Conservation (phyloP, 2,888 invertebrate genomes). For the Aleiodes leptofemur region DNA sequence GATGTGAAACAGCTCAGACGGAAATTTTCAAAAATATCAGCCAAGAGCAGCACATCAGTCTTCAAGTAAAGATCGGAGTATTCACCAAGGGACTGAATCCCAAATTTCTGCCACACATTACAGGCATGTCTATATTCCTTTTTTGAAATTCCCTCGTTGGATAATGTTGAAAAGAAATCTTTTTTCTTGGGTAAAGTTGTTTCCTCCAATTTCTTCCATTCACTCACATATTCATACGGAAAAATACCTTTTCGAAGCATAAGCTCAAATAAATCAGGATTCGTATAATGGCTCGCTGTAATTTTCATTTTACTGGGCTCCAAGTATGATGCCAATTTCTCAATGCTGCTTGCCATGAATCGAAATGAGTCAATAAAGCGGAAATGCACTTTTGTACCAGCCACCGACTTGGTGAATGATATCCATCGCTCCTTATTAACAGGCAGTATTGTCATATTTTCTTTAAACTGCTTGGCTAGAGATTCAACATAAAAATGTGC, state of each 20-base stretch:
- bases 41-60: no score
- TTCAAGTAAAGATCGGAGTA: no score
- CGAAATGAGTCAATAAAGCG: background rate
- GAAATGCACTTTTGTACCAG: background rate
- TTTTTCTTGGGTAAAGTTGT: conserved; percentile 48
- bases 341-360: background rate
- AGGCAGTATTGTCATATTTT: background rate
- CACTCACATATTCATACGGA: conserved; percentile 65
- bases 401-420: background rate
- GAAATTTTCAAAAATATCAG: conserved; percentile 49
- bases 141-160: no score
- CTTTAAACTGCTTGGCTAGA: background rate
- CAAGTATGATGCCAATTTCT: background rate
- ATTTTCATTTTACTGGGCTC: background rate
- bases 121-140: conserved; percentile 16
- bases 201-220: conserved; percentile 39
- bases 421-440: background rate
- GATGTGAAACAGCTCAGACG: conserved; percentile 33
- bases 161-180: conserved; percentile 56
- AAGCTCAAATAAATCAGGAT: no score
- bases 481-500: background rate
- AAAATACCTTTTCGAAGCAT: conserved; percentile 62
- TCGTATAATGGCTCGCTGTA: background rate
- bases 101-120: conserved; percentile 23
- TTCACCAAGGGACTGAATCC: background rate